These are phyloP conservation scores for Leptonema lineaticorne DNA, from an alignment of 1,140 invertebrate species.

Conservation along the genomic window DNA sequence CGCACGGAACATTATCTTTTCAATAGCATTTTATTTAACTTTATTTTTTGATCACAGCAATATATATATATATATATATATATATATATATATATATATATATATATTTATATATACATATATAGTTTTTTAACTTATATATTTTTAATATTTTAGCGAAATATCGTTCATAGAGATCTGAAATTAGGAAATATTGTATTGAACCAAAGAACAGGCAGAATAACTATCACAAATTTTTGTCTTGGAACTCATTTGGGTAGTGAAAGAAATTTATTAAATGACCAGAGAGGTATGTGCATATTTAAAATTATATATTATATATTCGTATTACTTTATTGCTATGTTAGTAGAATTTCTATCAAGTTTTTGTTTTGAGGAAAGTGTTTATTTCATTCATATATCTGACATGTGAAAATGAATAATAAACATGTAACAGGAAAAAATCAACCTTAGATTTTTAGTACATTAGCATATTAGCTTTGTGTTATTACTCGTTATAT, in stretches of 20 bases:
- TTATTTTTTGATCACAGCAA: too few relatives aligned
- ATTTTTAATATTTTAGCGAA: slow-evolving; percentile 60
- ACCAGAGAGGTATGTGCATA: slow-evolving; percentile 64
- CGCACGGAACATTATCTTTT: too few relatives aligned
- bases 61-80: too few relatives aligned
- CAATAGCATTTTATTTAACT: too few relatives aligned
- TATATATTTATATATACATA: not conserved
- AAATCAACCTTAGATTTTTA: too few relatives aligned
- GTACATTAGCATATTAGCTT: not conserved
- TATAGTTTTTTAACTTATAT: slow-evolving; percentile 3
- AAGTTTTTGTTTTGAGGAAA: not conserved
- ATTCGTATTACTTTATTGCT: not conserved
- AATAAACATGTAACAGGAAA: not conserved
- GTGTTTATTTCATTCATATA: not conserved
- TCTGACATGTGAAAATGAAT: not conserved
- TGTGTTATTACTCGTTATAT: not conserved
- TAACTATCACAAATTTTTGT: slow-evolving; percentile 82
- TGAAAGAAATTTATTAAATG: slow-evolving; percentile 73
- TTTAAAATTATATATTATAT: not conserved
- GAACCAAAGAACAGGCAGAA: slow-evolving; percentile 67
- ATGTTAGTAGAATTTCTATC: not conserved
- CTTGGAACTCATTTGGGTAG: slow-evolving; percentile 76
- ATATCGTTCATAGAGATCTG: slow-evolving; percentile 81
- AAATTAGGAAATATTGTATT: slow-evolving; percentile 81
- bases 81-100: too few relatives aligned